These are phyloP conservation scores for Euplexia lucipara DNA, from an alignment of 2,888 invertebrate species.

Conservation along the genomic window DNA sequence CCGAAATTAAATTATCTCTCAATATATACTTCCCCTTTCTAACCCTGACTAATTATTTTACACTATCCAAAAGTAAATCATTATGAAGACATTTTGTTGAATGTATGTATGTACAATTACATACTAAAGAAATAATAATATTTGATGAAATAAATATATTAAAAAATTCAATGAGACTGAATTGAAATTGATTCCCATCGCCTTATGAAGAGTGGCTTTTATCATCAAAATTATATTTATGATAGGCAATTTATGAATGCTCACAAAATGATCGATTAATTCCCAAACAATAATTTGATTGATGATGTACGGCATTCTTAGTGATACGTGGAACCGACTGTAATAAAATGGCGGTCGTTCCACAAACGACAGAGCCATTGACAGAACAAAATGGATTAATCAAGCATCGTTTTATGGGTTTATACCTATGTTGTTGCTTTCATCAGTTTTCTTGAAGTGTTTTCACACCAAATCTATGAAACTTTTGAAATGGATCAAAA, in stretches of 20 bases:
- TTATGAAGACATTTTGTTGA: background rate
- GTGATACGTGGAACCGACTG: background rate
- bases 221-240: conserved; percentile 12
- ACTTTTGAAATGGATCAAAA: too few relatives aligned
- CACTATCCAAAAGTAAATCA: background rate
- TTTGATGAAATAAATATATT: background rate
- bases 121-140: too few relatives aligned
- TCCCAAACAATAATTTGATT: conserved; percentile 32
- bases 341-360: conserved; percentile 16
- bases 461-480: too few relatives aligned
- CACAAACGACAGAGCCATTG: background rate
- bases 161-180: background rate
- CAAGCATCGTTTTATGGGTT: background rate
- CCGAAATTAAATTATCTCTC: background rate
- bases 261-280: conserved; percentile 35
- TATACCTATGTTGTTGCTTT: background rate
- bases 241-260: conserved; percentile 10
- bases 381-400: conserved; percentile 6
- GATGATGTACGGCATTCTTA: conserved; percentile 10
- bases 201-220: background rate
- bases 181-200: background rate
- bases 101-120: too few relatives aligned
- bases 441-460: too few relatives aligned
- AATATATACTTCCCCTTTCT: background rate
- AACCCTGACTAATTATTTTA: too few relatives aligned